Conservation (phyloP, 37 sponge, comb jelly and placozoan species). For the Crambe crambe region DNA sequence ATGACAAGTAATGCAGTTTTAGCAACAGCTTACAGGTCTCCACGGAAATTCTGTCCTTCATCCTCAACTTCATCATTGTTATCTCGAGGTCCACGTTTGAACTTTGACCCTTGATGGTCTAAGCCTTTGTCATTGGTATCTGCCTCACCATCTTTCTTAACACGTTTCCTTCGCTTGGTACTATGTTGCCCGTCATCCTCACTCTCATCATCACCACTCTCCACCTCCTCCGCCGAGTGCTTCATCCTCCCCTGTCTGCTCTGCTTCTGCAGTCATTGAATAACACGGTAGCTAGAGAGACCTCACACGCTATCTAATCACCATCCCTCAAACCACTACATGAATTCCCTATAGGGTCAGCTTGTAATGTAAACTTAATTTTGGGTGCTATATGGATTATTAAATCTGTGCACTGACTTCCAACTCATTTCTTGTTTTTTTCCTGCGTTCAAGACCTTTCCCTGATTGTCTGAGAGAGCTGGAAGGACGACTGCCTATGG, state of each 20-base stretch:
- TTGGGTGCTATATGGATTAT: too few species aligned
- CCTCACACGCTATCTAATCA: too few species aligned
- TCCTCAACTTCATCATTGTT: constrained; percentile 36
- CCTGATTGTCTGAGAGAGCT: constrained; percentile 7
- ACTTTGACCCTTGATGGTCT: constrained; percentile 1
- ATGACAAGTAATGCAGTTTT: neutral
- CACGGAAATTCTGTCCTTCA: neutral
- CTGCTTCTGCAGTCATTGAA: neutral
- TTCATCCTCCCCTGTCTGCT: neutral
- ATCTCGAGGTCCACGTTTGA: too few species aligned
- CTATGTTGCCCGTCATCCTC: neutral
- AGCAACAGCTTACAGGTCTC: constrained; percentile 35
- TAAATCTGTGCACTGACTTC: too few species aligned
- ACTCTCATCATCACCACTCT: constrained; percentile 20
- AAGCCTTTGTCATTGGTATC: constrained; percentile 1
- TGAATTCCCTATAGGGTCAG: too few species aligned
- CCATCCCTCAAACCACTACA: too few species aligned
- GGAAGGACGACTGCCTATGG: neutral
- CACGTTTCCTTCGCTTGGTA: constrained; percentile 7
- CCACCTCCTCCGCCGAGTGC: constrained; percentile 8
- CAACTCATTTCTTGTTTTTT: neutral
- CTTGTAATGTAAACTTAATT: too few species aligned
- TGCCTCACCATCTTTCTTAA: neutral
- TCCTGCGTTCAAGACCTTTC: neutral
- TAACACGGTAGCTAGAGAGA: too few species aligned